Base-by-base conservation (phyloP, 2,113 vertebrate genomes). In the Pseudopipra pipra region DNA sequence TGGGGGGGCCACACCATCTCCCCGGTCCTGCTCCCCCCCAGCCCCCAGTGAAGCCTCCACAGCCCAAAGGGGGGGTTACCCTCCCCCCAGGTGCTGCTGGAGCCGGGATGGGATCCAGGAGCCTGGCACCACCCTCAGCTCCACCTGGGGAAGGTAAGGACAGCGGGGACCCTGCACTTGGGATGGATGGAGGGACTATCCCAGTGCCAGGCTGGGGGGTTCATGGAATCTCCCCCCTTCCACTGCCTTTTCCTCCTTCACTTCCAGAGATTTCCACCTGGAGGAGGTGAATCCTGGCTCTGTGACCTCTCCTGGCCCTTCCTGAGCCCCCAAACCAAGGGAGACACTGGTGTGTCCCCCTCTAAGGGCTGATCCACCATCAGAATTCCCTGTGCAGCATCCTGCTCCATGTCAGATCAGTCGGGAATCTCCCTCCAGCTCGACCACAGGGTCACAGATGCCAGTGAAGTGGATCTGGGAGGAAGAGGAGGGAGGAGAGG, bases 321-420 rank as follows among this genome's bases (percentile, higher is more conserved):
- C 16, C 62, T 0, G 2, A 55, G 24, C 39, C 24, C 66, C 62
- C 54, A 55, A 3, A 22, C 4, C 47, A 47, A 25, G 31, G 28
- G 20, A 6, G 4, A 31, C 62, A 22, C 28, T 0, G 0, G 9
- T 5, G 8, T 47, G 30, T 11, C 30, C 54, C 24, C 55, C 47
- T 47, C n/a, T 55, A 27, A 28, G 35, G 41, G 47, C 63, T 27
- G 47, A 76, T 55, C 55, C 79, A 25, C 16, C 62, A 35, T 35
- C 72, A 70, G 35, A 49, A 84, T 55, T 84, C 79, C 54, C 87
- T n/a, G 5, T 11, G 44, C 27, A n/a, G 52, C 0, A 0, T 52
- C 44, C 39, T 35, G 27, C 30, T 35, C n/a, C 1, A 0, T 4
- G 41, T 43, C 79, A 83, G 30, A 18, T 15, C 35, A 62, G 55